Evolutionary conservation across 2,113 vertebrate genomes (phyloP), one percentile per base, ranked within the genome.

Genomic region (Lutjanus erythropterus): DNA sequence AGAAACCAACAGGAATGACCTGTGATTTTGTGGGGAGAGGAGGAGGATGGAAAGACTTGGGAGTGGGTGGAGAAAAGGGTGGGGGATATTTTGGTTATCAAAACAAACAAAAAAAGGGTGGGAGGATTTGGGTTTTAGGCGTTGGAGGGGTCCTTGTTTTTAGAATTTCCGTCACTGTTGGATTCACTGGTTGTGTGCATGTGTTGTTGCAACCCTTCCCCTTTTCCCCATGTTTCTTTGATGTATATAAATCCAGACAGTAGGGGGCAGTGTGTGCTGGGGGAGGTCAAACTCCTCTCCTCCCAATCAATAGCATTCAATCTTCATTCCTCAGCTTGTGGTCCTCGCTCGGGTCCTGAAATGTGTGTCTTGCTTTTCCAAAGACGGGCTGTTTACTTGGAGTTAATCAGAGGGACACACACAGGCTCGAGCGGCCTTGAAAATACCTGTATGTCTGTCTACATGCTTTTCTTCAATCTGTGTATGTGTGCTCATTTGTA

Each of bases 181-280:
- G 94, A 94, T 93, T 93, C 92, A 93, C 93, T 94, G 94, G 93
- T 95, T 93, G 94, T 94, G 94, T 95, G 94, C 93, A 95, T 95
- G 94, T 95, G 93, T 92, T 90, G 93, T 94, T 94, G 89, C 91
- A 94, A 92, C 90, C 87, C 92, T 83, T 81, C 68, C 87, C 86
- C 79, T 79, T 74, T 35, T 75, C 84, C 85, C 88, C 60, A 79
- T 86, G 88, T 93, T 93, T 91, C 75, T 93, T 94, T 94, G 81
- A 91, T 93, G 93, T 94, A 93, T 93, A 94, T 94, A 93, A 93
- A 92, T 91, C 90, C 92, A 84, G 87, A 93, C 88, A 94, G 90
- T 92, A 91, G 93, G 89, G 92, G 92, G 91, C 90, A 91, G 90
- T 89, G 90, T 93, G 90, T 86, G 84, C 89, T 92, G 91, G 93